These are phyloP conservation scores for Myzus persicae DNA, from an alignment of 1,140 invertebrate species.

Conservation along the genomic window DNA sequence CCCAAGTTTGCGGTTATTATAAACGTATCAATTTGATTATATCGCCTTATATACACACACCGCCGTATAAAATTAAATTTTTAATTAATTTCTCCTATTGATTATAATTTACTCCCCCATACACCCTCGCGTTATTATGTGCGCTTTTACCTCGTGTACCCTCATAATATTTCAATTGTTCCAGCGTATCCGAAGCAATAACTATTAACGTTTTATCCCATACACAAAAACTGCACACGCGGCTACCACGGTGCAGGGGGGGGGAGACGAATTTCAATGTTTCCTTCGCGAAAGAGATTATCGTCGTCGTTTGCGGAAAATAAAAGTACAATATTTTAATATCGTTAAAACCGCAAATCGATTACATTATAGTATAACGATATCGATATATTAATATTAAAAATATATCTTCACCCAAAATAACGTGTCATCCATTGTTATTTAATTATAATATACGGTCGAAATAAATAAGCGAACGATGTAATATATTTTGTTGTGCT, in stretches of 20 bases:
- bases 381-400: not conserved
- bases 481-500: not conserved
- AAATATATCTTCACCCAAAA: not conserved
- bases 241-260: too few species aligned
- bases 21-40: constrained; percentile 24
- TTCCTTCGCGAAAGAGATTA: not conserved
- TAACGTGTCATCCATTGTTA: not conserved
- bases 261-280: not conserved
- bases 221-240: not conserved
- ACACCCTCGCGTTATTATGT: not conserved
- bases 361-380: not conserved
- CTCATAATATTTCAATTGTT: constrained; percentile 38
- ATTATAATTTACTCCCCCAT: constrained; percentile 34
- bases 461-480: too few species aligned
- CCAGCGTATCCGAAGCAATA: too few species aligned
- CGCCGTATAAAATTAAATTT: constrained; percentile 32
- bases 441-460: not conserved
- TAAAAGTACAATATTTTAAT: not conserved
- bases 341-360: not conserved
- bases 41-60: not conserved
- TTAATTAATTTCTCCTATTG: constrained; percentile 44
- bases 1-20: constrained; percentile 2
- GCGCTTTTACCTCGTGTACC: not conserved
- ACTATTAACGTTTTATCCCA: constrained; percentile 26
- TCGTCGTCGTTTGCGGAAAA: not conserved